Evolutionary conservation across 2,113 vertebrate genomes (phyloP), one percentile per base, ranked within the genome.

Genomic region (Marcusenius ussheri): DNA sequence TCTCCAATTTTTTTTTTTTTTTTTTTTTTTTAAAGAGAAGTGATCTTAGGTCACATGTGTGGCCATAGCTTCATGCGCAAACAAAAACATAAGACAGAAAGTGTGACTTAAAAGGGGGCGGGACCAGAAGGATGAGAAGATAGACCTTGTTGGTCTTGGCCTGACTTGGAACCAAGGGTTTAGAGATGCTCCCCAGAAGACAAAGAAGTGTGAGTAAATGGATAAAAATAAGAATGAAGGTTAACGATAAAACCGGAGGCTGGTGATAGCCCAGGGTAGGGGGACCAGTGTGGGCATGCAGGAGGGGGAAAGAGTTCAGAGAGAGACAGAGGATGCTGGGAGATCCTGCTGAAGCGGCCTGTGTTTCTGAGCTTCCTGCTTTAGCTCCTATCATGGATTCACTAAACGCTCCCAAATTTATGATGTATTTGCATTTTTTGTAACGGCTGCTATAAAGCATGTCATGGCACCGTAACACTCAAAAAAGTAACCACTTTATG

Each of bases 251-350:
- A 85, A 91, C 49, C 92, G 88, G 17, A 92, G 90, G 92, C 93
- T 91, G 92, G 93, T 93, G 93, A 93, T 93, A 92, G 93, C 94
- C 94, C 92, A 92, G 84, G 93, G 95, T 56, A 93, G 93, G 90
- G 93, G 94, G 94, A 94, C 93, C 87, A 90, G 49, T 93, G 91
- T 93, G 91, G 92, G 95, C 97, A 97, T 97, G 97, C 97, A 96
- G 95, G 95, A 91, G 90, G 93, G 3, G 77, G 93, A 93, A 92
- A 93, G 42, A 50, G 47, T 90, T 92, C 74, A 91, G 92, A 93
- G 92, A 91, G 91, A 92, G 58, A 58, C 90, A 89, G 92, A 94
- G 93, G 91, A 90, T 91, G 83, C 91, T 62, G 49, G 90, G 94
- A 94, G 93, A 94, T 89, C 93, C 94, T 95, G 94, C 93, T 94